Base-by-base conservation (phyloP, 2,797 vertebrate species). In the Epinephelus coioides region DNA sequence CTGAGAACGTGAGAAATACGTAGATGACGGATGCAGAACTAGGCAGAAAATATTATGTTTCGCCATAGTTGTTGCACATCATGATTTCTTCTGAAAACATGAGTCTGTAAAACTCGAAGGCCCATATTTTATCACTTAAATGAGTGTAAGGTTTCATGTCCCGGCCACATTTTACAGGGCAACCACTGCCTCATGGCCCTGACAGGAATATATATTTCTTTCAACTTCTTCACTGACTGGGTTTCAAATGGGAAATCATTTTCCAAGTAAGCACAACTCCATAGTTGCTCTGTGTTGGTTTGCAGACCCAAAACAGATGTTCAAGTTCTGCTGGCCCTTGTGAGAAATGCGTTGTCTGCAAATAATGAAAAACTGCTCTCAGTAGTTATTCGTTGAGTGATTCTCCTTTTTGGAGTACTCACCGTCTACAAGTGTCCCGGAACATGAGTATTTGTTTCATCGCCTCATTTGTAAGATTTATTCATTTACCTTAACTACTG, bases 221-320 rank as follows among this genome's bases (percentile, higher is more conserved):
- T 79, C 61, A 76, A 73, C 61, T 68, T 87, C 82, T 90, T 84
- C 62, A 44, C 77, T 18, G 84, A 86, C 86, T 89, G 85, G 53
- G 87, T 90, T 91, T 93, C 76, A 86, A 93, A 87, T 88, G 86
- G 72, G 87, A 91, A 93, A 92, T 92, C 78, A 83, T 91, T 94
- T 91, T 91, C 84, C 74, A 73, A 90, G 79, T 80, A 78, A 89
- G 80, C 75, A 65, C 88, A 68, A 73, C 79, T 85, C 73, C 76
- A 53, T 66, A 82, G 79, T 86, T 84, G 83, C 69, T 89, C 67
- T 75, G 80, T 81, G 88, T 93, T 91, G 85, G 84, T 88, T 80
- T 44, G 59, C 69, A 84, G 90, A 91, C 85, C 74, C 30, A 67
- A 95, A 95, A 89, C 94, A 94, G 93, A 95, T 95, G 94, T 94